Conservation (phyloP, 2,797 vertebrate species). For the Caiman crocodilus region DNA sequence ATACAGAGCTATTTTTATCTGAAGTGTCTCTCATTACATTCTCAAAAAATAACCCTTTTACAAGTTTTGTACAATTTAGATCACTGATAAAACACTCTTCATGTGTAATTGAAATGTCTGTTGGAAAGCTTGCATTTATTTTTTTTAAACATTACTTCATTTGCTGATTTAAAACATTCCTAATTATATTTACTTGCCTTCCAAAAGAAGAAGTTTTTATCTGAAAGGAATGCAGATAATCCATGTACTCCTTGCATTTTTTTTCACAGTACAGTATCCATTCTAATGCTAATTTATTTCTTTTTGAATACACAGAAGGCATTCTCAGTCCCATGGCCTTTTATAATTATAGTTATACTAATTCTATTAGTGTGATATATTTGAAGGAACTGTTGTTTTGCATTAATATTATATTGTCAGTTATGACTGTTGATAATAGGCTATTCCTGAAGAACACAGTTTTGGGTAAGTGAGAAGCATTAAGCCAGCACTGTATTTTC, state of each 20-base stretch:
- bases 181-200: neutral
- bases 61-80: neutral
- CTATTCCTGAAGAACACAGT: neutral
- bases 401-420: neutral
- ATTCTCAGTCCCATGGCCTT: neutral
- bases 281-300: slow-evolving; percentile 43
- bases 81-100: neutral
- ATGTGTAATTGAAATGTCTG: neutral
- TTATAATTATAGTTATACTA: neutral
- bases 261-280: neutral
- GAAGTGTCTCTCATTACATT: neutral
- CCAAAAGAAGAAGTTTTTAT: neutral
- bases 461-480: slow-evolving; percentile 3
- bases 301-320: slow-evolving; percentile 20
- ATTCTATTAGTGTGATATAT: neutral
- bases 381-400: neutral
- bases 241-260: neutral
- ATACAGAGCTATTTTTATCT: neutral
- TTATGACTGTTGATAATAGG: neutral
- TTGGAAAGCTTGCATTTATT: neutral
- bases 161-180: neutral
- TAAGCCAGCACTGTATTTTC: slow-evolving; percentile 2
- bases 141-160: neutral
- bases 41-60: slow-evolving; percentile 36
- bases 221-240: neutral